Percentiles rank a stretch among this genome's conserved stretches.
Conservation (phyloP, 2,888 invertebrate species). For the Pristionchus exspectatus region DNA sequence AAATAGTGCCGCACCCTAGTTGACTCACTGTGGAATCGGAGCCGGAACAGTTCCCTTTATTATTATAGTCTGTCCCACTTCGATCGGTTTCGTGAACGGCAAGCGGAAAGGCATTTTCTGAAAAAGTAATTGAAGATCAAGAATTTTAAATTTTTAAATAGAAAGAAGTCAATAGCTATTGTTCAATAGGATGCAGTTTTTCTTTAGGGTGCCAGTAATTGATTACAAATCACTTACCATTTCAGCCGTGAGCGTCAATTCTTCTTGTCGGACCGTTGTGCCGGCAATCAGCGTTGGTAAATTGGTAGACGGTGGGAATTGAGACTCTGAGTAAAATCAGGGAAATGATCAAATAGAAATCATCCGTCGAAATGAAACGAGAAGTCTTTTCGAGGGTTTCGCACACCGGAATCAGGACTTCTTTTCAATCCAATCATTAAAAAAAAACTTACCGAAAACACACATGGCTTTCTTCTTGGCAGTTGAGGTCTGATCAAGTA, state of each 20-base stretch:
- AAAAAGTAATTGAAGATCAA: too few relatives aligned
- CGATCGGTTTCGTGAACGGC: not conserved
- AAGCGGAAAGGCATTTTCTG: not conserved
- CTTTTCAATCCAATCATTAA: too few relatives aligned
- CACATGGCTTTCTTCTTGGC: not conserved
- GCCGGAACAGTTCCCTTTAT: not conserved
- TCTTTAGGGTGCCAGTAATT: too few relatives aligned
- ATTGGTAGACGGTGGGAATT: not conserved
- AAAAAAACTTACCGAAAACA: not conserved
- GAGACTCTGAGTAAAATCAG: not conserved
- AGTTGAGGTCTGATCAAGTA: not conserved
- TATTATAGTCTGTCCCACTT: not conserved
- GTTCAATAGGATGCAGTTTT: too few relatives aligned
- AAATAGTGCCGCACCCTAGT: too few relatives aligned
- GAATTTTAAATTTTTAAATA: too few relatives aligned
- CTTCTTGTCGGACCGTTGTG: not conserved
- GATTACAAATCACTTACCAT: not conserved
- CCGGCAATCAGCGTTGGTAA: not conserved
- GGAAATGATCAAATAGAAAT: too few relatives aligned
- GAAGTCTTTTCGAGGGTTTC: too few relatives aligned
- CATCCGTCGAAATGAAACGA: not conserved
- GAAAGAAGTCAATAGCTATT: too few relatives aligned
- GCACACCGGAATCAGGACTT: too few relatives aligned
- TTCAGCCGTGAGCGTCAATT: not conserved
- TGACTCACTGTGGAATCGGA: too few relatives aligned